Percentiles rank a stretch among this genome's conserved stretches.
Evolutionary conservation across 2,888 invertebrate species (phyloP).

Genomic region (Steromphala cineraria): DNA sequence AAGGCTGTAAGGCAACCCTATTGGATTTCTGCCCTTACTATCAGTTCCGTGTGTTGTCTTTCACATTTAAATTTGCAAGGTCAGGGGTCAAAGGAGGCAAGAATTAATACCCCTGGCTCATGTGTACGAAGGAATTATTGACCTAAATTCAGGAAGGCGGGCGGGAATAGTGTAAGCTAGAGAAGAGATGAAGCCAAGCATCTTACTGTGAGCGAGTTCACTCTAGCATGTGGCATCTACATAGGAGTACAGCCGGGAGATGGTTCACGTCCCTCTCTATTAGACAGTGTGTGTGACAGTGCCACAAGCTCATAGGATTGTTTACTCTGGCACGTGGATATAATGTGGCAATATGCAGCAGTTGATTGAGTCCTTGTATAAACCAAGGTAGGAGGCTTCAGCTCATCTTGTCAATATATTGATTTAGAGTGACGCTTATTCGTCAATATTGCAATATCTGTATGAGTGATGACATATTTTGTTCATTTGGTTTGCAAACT

Average conservation of each 20-base stretch:
- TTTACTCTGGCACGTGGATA: not conserved
- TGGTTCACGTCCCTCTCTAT: too few species aligned
- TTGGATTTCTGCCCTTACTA: not conserved
- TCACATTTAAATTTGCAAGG: not conserved
- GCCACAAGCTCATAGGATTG: not conserved
- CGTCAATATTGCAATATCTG: too few species aligned
- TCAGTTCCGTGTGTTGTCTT: conserved; percentile 1
- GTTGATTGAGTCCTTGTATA: conserved; percentile 5
- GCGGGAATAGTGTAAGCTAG: not conserved
- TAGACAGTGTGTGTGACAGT: too few species aligned
- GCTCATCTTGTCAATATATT: too few species aligned
- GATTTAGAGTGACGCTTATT: too few species aligned
- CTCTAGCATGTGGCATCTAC: too few species aligned
- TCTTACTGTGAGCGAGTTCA: not conserved
- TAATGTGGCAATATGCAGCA: not conserved
- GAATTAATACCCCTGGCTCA: not conserved
- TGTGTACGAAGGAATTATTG: conserved; percentile 1
- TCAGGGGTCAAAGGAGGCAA: not conserved
- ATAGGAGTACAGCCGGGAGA: too few species aligned
- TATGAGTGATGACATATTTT: too few species aligned
- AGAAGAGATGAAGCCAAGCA: not conserved
- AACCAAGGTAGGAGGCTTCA: not conserved
- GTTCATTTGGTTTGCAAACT: too few species aligned
- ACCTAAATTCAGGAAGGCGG: conserved; percentile 2
- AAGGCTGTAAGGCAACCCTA: not conserved